A percentile compares a stretch with the other conserved stretches of the same genome.
Evolutionary conservation across 1,140 invertebrate species (phyloP).

Genomic region (Stenopsyche tienmushanensis): DNA sequence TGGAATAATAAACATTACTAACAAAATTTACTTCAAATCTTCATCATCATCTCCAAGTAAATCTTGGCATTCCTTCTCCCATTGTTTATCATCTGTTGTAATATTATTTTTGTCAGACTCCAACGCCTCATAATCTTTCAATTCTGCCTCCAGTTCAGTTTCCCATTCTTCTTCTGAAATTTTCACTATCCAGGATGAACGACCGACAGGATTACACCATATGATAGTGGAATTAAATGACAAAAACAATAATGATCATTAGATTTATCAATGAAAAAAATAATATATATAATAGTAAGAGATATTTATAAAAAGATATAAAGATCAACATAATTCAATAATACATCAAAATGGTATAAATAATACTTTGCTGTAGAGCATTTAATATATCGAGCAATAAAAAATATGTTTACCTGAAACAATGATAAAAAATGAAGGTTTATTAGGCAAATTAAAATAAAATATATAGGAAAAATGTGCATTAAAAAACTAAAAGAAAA

Average conservation of each 20-base stretch:
- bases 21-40: slow-evolving; percentile 52
- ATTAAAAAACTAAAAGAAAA: not conserved
- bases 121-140: slow-evolving; percentile 90
- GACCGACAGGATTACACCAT: no score
- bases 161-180: slow-evolving; percentile 83
- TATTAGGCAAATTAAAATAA: not conserved
- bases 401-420: not conserved
- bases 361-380: no score
- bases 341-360: not conserved
- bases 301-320: not conserved
- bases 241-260: not conserved
- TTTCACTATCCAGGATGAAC: slow-evolving; percentile 9
- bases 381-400: not conserved
- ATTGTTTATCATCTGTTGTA: slow-evolving; percentile 49
- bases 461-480: not conserved
- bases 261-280: not conserved
- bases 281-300: not conserved
- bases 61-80: slow-evolving; percentile 56
- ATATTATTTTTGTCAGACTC: slow-evolving; percentile 51
- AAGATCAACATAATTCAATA: not conserved
- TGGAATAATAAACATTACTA: no score
- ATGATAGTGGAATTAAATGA: not conserved
- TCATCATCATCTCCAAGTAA: slow-evolving; percentile 47
- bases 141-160: slow-evolving; percentile 86
- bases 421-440: not conserved